Base-by-base conservation (phyloP, 2,888 invertebrate genomes). In the Tricholauxania praeusta region DNA sequence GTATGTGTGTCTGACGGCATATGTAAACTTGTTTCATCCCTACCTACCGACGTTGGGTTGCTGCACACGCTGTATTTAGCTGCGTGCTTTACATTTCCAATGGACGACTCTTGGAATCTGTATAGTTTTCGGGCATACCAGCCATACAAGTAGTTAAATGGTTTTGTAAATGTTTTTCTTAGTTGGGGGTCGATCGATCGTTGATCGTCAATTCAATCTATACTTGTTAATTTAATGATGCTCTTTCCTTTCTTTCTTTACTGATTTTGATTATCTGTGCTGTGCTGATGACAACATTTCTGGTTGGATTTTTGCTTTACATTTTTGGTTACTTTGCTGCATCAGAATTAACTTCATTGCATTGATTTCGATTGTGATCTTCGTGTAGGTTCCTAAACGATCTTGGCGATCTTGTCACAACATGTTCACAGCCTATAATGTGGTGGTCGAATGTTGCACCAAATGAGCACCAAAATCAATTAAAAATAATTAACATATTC, bases 401-500 rank as follows among this genome's bases (percentile, higher is more conserved):
- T 60, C 52, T 63, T 62, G 12, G 48, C 71, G 63, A 55, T 71
- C 71, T 28, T 67, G 48, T 67, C 52, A 51, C 49, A 14, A 49
- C 49, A 70, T 71, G 68, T 72, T 74, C 71, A 71, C 70, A 69
- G 75, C 15, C 67, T 71, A 71, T 75, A 76, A 78, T 73, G 72
- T 64, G 73, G 74, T 72, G 72, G 73, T 72, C 73, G 69, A 66
- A 65, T 64, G 71, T 73, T 72, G 55, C 67, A 75, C 72, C 72
- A 70, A 73, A 67, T 68, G 67, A 74, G 71, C 74, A 72, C 73
- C 75, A 74, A 79, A 78, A 77, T 77, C 79, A 80, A 80, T 80
- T 80, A 80, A 80, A 77, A 78, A 78, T 79, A 79, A 79, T 79
- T 79, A 79, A 80, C 79, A 79, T 79, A 78, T 76, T 75, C 69